phyloP scores from a whole-genome alignment of 2,888 invertebrate species.

The Phorcus lineatus region DNA sequence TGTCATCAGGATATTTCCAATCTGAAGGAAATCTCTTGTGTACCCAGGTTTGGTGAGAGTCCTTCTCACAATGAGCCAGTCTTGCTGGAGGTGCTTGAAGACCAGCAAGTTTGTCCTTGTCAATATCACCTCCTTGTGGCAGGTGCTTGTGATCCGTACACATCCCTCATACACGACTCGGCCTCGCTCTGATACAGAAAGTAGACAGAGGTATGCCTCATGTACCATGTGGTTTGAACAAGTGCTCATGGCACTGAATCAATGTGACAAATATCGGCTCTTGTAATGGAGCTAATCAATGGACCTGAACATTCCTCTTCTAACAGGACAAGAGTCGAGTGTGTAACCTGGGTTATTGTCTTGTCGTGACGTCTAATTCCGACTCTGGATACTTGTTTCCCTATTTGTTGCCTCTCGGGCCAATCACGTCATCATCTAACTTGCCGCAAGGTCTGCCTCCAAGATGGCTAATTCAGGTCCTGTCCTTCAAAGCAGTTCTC shows the following conservation, averaged over 20 bases:
- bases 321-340: slow-evolving; percentile 7
- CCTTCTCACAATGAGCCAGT: slow-evolving; percentile 15
- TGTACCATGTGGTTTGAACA: not conserved
- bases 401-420: slow-evolving; percentile 4
- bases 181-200: too few relatives aligned
- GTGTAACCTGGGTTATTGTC: slow-evolving; percentile 22
- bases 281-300: slow-evolving; percentile 10
- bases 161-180: too few relatives aligned
- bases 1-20: slow-evolving; percentile 16
- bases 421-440: slow-evolving; percentile 7
- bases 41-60: not conserved
- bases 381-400: not conserved
- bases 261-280: slow-evolving; percentile 14
- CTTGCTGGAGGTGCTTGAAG: slow-evolving; percentile 3
- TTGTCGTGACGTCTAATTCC: slow-evolving; percentile 12
- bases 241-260: slow-evolving; percentile 19
- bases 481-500: not conserved
- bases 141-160: not conserved
- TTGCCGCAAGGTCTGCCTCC: slow-evolving; percentile 8
- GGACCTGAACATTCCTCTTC: not conserved
- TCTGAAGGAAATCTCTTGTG: slow-evolving; percentile 4
- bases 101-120: not conserved
- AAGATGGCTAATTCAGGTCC: slow-evolving; percentile 13
- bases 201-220: too few relatives aligned
- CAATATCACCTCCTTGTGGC: not conserved